Conservation (phyloP, 1,140 invertebrate species). For the Matsumurasca onukii region DNA sequence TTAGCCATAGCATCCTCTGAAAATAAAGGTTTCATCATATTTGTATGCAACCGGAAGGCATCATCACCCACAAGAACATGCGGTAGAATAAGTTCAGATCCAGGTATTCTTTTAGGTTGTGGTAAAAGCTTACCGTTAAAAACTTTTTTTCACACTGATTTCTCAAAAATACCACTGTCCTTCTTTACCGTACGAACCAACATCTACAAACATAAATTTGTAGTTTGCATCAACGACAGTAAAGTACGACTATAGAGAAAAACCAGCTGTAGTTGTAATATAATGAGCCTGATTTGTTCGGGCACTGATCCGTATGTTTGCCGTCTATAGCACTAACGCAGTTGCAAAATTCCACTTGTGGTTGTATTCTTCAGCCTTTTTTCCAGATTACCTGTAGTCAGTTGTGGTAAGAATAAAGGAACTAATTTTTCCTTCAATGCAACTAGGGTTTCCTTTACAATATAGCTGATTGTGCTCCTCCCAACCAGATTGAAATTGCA, state of each 20-base stretch:
- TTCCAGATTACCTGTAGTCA: background rate
- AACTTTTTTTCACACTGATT: slow-evolving; percentile 32
- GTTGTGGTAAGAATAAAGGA: background rate
- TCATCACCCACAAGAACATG: slow-evolving; percentile 46
- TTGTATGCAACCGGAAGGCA: slow-evolving; percentile 43
- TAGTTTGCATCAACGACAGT: slow-evolving; percentile 50
- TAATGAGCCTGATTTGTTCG: slow-evolving; percentile 43
- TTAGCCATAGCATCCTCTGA: slow-evolving; percentile 36
- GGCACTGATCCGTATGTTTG: slow-evolving; percentile 49
- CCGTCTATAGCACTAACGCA: background rate
- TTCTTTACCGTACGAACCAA: slow-evolving; percentile 47
- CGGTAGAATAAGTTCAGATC: slow-evolving; percentile 38
- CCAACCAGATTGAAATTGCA: background rate
- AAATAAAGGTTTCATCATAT: slow-evolving; percentile 46
- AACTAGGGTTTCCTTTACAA: background rate
- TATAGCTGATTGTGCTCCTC: background rate
- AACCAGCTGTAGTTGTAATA: slow-evolving; percentile 51
- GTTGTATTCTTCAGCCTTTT: background rate
- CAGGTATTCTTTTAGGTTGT: slow-evolving; percentile 36
- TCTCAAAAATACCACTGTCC: slow-evolving; percentile 43
- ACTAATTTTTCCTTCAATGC: background rate
- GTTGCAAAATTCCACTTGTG: background rate
- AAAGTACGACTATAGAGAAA: slow-evolving; percentile 50
- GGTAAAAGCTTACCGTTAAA: slow-evolving; percentile 32
- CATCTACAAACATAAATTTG: slow-evolving; percentile 48